phyloP scores from a whole-genome alignment of 2,888 invertebrate genomes.

The Isoperla grammatica region DNA sequence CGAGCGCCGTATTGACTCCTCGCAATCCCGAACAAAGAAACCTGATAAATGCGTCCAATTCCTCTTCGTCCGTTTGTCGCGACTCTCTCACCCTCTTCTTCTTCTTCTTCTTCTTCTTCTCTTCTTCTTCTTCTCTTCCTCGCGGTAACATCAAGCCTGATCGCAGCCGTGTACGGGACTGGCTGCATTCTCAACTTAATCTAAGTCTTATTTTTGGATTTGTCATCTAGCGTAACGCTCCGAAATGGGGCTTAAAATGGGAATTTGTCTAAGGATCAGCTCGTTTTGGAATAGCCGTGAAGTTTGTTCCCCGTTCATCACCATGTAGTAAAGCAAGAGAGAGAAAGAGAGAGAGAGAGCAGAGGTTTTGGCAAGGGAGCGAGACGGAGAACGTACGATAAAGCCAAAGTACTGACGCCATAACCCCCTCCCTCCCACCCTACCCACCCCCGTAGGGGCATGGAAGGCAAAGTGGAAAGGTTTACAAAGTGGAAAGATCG shows the following conservation, averaged over 20 bases:
- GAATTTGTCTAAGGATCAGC: slow-evolving; percentile 19
- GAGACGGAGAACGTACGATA: slow-evolving; percentile 6
- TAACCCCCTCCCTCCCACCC: background rate
- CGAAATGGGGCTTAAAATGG: slow-evolving; percentile 12
- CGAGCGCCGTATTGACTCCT: too few relatives aligned
- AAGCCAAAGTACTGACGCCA: slow-evolving; percentile 12
- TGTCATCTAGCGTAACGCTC: slow-evolving; percentile 8
- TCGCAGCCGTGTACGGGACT: too few relatives aligned
- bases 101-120: too few relatives aligned
- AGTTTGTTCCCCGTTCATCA: slow-evolving; percentile 14
- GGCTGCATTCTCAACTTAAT: background rate
- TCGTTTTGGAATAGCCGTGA: slow-evolving; percentile 15
- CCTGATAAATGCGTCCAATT: too few relatives aligned
- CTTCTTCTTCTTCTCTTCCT: too few relatives aligned
- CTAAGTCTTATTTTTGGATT: slow-evolving; percentile 17
- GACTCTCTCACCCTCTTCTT: too few relatives aligned
- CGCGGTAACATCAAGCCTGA: too few relatives aligned
- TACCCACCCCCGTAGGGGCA: background rate
- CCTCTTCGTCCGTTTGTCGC: too few relatives aligned
- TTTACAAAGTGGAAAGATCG: too few relatives aligned
- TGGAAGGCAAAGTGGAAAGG: too few relatives aligned
- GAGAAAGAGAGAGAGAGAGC: slow-evolving; percentile 10
- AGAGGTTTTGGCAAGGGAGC: background rate
- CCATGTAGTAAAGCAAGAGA: slow-evolving; percentile 9
- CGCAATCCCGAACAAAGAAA: too few relatives aligned